These are phyloP conservation scores for Alectoris magna DNA, from an alignment of 2,797 vertebrate genomes.

Conservation along the genomic window DNA sequence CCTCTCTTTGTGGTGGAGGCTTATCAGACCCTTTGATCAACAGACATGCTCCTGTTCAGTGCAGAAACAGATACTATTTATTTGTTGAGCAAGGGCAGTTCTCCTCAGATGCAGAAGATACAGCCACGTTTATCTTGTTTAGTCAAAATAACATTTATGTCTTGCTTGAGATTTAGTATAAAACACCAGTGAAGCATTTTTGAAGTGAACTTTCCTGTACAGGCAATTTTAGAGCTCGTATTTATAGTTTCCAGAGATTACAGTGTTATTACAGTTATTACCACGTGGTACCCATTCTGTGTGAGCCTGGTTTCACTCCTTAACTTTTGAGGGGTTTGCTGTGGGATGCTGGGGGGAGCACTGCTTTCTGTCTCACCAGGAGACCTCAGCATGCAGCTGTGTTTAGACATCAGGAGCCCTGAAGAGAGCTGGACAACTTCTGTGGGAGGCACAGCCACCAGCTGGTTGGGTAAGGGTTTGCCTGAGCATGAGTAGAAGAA, in stretches of 20 bases:
- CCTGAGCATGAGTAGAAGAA: not conserved
- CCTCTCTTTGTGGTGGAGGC: not conserved
- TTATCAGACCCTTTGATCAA: not conserved
- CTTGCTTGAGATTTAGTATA: not conserved
- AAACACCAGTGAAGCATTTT: constrained; percentile 15
- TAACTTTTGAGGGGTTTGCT: not conserved
- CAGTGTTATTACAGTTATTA: not conserved
- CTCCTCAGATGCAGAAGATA: constrained; percentile 9
- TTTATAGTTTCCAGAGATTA: not conserved
- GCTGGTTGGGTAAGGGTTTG: not conserved
- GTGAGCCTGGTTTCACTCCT: not conserved
- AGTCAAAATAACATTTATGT: constrained; percentile 23
- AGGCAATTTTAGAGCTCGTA: not conserved
- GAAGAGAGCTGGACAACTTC: not conserved
- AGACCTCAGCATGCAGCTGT: not conserved
- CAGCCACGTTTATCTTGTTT: not conserved
- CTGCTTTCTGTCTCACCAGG: not conserved
- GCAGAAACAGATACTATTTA: not conserved
- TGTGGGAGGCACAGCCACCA: fast-evolving
- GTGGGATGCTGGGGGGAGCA: not conserved
- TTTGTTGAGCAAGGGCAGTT: not conserved
- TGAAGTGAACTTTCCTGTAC: not conserved
- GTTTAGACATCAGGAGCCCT: fast-evolving
- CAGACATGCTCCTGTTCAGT: not conserved
- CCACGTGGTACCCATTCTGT: not conserved